Conservation (phyloP, 1,140 invertebrate species). For the Nephotettix cincticeps region DNA sequence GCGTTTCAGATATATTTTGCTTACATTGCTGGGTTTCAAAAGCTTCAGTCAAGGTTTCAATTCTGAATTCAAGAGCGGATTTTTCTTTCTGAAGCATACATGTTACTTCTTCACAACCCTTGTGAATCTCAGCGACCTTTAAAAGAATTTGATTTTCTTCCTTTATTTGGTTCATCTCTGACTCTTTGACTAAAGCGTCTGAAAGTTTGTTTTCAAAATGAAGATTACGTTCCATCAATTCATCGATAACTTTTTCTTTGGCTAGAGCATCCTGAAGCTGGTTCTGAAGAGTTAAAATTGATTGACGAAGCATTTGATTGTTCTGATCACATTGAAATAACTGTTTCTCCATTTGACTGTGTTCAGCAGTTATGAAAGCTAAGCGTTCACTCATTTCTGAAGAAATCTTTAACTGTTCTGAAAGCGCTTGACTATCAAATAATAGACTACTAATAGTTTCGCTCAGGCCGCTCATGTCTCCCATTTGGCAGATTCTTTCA, state of each 20-base stretch:
- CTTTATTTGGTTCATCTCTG: neutral
- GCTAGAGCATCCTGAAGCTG: too few species aligned
- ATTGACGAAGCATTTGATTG: too few species aligned
- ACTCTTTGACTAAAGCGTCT: neutral
- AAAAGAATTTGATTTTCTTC: neutral
- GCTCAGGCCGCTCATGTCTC: neutral
- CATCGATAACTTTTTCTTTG: too few species aligned
- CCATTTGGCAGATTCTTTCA: neutral
- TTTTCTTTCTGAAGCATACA: neutral
- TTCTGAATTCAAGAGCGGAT: neutral
- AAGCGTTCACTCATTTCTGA: neutral
- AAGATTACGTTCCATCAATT: neutral
- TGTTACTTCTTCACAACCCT: neutral
- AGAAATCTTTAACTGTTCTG: neutral
- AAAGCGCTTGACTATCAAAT: neutral
- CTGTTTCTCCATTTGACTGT: too few species aligned
- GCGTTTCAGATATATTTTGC: neutral
- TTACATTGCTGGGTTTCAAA: neutral
- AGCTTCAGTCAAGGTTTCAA: neutral
- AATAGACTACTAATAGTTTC: conserved; percentile 1
- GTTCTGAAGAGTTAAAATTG: too few species aligned
- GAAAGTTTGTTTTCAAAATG: neutral
- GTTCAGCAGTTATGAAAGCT: too few species aligned
- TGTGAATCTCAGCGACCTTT: neutral
- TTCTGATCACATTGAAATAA: too few species aligned